phyloP scores from a whole-genome alignment of 23 tunicate genomes.

The Botrylloides violaceus region DNA sequence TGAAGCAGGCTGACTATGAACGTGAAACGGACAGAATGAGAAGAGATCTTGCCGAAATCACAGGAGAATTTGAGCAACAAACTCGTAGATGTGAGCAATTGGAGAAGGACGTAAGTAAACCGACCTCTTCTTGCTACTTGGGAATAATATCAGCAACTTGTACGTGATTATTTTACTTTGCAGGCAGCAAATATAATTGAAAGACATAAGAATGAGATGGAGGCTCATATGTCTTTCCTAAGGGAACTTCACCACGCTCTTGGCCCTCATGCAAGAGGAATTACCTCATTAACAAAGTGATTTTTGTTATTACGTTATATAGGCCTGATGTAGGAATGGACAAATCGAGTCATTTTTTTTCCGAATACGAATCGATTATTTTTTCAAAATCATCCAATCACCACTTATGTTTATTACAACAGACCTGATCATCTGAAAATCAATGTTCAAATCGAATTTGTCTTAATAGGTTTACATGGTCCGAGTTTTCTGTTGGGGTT shows the following conservation, averaged over 20 bases:
- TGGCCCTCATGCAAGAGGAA: slow-evolving; percentile 51
- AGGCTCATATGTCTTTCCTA: slow-evolving; percentile 45
- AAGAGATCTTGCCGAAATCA: slow-evolving; percentile 46
- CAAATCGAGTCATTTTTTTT: no score
- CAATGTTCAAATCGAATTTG: background rate
- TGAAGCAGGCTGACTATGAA: slow-evolving; percentile 50
- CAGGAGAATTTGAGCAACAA: slow-evolving; percentile 47
- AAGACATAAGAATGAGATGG: slow-evolving; percentile 50
- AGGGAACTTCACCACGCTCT: slow-evolving; percentile 67
- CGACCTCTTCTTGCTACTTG: no score
- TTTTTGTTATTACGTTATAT: no score
- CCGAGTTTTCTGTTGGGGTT: slow-evolving; percentile 58
- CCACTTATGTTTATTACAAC: no score
- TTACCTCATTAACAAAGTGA: slow-evolving; percentile 48
- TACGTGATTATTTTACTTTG: no score
- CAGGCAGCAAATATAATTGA: slow-evolving; percentile 44
- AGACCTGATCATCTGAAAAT: no score
- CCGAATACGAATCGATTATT: no score
- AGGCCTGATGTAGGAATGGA: no score
- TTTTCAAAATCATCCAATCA: no score
- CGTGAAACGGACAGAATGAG: slow-evolving; percentile 42
- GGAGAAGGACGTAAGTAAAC: slow-evolving; percentile 50
- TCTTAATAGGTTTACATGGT: slow-evolving; percentile 56
- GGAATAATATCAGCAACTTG: no score
- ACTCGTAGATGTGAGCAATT: slow-evolving; percentile 49